Base-by-base conservation (phyloP, 2,888 invertebrate species). In the Drosophila anomalata region DNA sequence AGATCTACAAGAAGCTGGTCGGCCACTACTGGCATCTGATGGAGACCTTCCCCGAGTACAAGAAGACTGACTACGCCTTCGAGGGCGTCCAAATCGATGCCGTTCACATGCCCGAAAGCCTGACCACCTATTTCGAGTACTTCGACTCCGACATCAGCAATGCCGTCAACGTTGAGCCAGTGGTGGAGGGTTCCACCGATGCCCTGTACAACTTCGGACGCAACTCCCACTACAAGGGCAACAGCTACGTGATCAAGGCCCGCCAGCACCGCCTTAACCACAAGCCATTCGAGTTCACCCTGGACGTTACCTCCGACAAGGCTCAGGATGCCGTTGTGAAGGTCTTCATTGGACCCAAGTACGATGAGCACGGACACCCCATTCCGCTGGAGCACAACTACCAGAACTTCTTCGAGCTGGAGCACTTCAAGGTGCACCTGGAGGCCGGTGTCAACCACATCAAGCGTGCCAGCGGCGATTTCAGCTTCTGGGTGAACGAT, bases 271-370 rank as follows among this genome's bases (percentile, higher is more conserved):
- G 95, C 24, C 92, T 95, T 20, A 94, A 95, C 88, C 94, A 95
- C 91, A 92, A 94, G 58, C 94, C 94, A 24, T 95, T 94, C 92
- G 94, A 92, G 77, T 92, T 94, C 63, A 93, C 93, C 29, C 58
- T 95, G 48, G 93, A 93, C 53, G 91, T 95, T 2, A 85, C 91
- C 50, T 94, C 94, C 17, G 93, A 94, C 86, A 94, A 94, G 82
- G 90, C 92, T n/a, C 93, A 92, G 24, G 93, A 94, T 72, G 94
- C 93, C 57, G 92, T 95, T 4, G 94, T 96, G 3, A 94, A 95
- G 78, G 91, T 95, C 0, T 96, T 94, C 93, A 91, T 95, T 74
- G 96, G 95, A 87, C 96, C 96, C 0, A 95, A 95, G 89, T 93
- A 93, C 81, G 94, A 95, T 84, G 90, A 93, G 63, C 87, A 93